These are phyloP conservation scores for Tuberolachnus salignus DNA, from an alignment of 2,888 invertebrate genomes.

Conservation along the genomic window DNA sequence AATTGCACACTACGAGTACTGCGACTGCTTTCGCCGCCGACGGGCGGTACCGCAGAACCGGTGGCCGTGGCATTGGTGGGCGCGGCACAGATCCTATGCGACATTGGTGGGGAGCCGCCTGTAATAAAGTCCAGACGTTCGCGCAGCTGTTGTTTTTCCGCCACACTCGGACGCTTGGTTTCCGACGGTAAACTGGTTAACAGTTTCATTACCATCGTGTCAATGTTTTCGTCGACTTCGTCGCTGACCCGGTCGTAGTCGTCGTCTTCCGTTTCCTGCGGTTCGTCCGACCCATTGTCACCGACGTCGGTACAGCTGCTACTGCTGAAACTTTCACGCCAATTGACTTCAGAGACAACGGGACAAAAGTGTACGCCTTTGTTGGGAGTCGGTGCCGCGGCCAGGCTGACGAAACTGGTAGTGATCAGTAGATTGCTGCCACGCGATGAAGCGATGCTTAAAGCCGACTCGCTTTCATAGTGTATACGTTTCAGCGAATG, in stretches of 20 bases:
- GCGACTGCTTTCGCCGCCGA: background rate
- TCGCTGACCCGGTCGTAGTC: slow-evolving; percentile 27
- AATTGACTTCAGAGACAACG: slow-evolving; percentile 79
- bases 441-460: slow-evolving; percentile 59
- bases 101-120: slow-evolving; percentile 61
- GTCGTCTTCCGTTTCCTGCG: slow-evolving; percentile 51
- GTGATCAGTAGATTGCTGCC: slow-evolving; percentile 60
- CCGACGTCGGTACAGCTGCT: slow-evolving; percentile 30
- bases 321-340: slow-evolving; percentile 70
- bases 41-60: slow-evolving; percentile 63
- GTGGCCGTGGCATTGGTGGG: slow-evolving; percentile 52
- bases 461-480: slow-evolving; percentile 58
- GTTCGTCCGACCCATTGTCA: slow-evolving; percentile 23
- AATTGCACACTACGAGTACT: slow-evolving; percentile 50
- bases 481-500: slow-evolving; percentile 59
- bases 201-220: slow-evolving; percentile 50
- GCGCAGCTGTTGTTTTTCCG: slow-evolving; percentile 58
- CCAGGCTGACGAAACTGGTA: slow-evolving; percentile 60
- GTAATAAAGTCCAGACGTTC: slow-evolving; percentile 59
- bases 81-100: slow-evolving; percentile 57
- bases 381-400: slow-evolving; percentile 61
- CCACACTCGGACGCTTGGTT: slow-evolving; percentile 60
- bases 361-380: slow-evolving; percentile 81
- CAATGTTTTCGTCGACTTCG: slow-evolving; percentile 51
- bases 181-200: slow-evolving; percentile 43